Evolutionary conservation across 37 sponge, comb jelly and placozoan species (phyloP).

Genomic region (Chondrilla cf. caribensis): DNA sequence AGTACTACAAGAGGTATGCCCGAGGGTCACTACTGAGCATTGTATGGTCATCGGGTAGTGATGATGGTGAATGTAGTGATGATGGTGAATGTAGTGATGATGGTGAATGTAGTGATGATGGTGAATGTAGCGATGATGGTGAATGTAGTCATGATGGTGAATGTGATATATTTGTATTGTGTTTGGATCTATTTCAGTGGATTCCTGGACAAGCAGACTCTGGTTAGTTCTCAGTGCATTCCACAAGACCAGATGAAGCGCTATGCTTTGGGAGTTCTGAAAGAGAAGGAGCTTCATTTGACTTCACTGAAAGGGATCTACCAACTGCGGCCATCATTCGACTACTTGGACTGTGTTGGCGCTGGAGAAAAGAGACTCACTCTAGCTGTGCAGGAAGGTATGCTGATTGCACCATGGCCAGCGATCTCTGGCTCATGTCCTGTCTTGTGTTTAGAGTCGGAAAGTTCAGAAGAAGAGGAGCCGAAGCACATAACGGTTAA

Average conservation of each 20-base stretch:
- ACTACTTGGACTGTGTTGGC: slow-evolving; percentile 44
- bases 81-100: too few relatives aligned
- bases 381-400: neutral
- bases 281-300: slow-evolving; percentile 69
- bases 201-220: slow-evolving; percentile 50
- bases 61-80: too few relatives aligned
- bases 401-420: too few relatives aligned
- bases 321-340: slow-evolving; percentile 52
- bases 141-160: too few relatives aligned
- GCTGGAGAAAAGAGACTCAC: slow-evolving; percentile 12
- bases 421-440: too few relatives aligned
- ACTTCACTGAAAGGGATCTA: slow-evolving; percentile 52
- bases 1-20: slow-evolving; percentile 31
- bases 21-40: too few relatives aligned
- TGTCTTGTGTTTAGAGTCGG: too few relatives aligned
- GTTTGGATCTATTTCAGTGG: slow-evolving; percentile 54
- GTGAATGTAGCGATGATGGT: too few relatives aligned
- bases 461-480: slow-evolving; percentile 70
- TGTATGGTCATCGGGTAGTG: too few relatives aligned
- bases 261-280: slow-evolving; percentile 58
- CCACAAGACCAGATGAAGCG: neutral
- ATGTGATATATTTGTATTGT: too few relatives aligned
- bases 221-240: slow-evolving; percentile 21
- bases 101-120: too few relatives aligned
- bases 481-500: slow-evolving; percentile 58